A percentile compares a stretch with the other conserved stretches of the same genome.
Conservation (phyloP, 2,888 invertebrate genomes). For the Apamea epomidion region DNA sequence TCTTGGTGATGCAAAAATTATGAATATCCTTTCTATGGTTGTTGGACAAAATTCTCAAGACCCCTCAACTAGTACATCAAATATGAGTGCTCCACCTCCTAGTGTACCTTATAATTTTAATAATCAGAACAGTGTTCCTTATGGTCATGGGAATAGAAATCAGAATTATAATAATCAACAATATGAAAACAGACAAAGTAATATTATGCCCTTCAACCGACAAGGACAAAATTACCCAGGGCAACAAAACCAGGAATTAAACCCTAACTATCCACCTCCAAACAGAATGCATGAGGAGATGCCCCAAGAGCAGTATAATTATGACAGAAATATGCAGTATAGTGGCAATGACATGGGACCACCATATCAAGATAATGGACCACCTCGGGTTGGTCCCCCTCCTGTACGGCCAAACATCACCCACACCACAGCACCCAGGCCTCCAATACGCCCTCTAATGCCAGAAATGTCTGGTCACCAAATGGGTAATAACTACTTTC, state of each 20-base stretch:
- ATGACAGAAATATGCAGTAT: constrained; percentile 73
- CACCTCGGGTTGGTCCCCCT: constrained; percentile 47
- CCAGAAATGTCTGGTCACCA: constrained; percentile 66
- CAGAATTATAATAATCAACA: constrained; percentile 68
- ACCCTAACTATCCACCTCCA: constrained; percentile 67
- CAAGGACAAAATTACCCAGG: constrained; percentile 67
- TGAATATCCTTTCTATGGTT: constrained; percentile 90
- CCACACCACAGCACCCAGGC: constrained; percentile 67
- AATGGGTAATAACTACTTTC: constrained; percentile 66
- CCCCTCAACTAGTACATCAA: constrained; percentile 53
- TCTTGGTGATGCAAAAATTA: constrained; percentile 91
- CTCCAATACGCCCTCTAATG: constrained; percentile 61
- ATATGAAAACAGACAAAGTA: constrained; percentile 69
- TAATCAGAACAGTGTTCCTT: constrained; percentile 49
- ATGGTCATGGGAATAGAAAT: constrained; percentile 74
- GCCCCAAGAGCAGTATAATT: constrained; percentile 69
- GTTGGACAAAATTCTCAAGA: constrained; percentile 65
- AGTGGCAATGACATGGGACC: constrained; percentile 49
- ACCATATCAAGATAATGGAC: constrained; percentile 58
- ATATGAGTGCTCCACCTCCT: constrained; percentile 32
- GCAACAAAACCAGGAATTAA: constrained; percentile 67
- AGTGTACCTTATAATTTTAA: constrained; percentile 55
- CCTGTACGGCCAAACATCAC: constrained; percentile 66
- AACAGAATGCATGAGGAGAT: constrained; percentile 68
- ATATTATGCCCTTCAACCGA: constrained; percentile 68